Conservation (phyloP, 2,113 vertebrate genomes). For the Sardina pilchardus region DNA sequence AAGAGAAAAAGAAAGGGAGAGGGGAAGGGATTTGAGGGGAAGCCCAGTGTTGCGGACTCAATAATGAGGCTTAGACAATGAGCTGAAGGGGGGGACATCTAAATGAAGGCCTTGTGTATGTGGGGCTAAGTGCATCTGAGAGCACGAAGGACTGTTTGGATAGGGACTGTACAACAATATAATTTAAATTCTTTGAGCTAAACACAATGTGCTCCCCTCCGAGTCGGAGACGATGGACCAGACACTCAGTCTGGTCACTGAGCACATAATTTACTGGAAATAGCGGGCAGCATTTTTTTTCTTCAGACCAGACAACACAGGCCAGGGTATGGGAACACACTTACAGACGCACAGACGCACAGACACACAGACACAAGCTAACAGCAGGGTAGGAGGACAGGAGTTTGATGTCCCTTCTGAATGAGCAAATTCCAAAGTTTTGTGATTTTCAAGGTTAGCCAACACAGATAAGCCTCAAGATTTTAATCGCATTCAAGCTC, state of each 20-base stretch:
- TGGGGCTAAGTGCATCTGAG: background rate
- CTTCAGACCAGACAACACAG: background rate
- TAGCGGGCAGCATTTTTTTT: background rate
- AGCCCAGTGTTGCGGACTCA: background rate
- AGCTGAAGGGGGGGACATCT: background rate
- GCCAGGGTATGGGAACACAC: too few relatives aligned
- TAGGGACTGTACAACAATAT: background rate
- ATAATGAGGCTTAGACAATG: background rate
- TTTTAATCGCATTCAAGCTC: background rate
- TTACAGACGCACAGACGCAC: too few relatives aligned
- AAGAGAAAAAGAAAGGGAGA: background rate
- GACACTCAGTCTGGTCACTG: background rate
- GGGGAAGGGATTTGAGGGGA: background rate
- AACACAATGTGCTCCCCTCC: background rate
- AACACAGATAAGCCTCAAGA: background rate
- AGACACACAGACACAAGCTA: background rate
- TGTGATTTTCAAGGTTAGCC: background rate
- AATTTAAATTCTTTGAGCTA: background rate
- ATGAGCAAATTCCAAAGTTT: background rate
- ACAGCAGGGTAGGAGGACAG: background rate
- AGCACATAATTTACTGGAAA: conserved; percentile 1
- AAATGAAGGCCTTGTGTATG: background rate
- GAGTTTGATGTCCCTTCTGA: background rate
- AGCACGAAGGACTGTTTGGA: background rate
- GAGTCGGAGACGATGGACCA: background rate